phyloP scores from a whole-genome alignment of 2,113 vertebrate species.

The Abramis brama region DNA sequence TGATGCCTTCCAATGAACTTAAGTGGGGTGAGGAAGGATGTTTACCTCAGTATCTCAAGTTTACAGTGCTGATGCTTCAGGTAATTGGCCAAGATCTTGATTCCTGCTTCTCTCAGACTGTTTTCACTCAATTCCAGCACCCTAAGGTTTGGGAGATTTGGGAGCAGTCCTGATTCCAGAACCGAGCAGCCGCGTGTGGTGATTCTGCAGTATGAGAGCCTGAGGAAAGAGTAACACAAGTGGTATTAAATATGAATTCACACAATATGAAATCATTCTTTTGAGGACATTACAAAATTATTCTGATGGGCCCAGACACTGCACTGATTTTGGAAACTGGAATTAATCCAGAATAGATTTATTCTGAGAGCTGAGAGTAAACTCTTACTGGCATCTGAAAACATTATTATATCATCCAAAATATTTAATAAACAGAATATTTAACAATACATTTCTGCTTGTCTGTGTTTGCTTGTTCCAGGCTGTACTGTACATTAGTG shows the following conservation, averaged over 20 bases:
- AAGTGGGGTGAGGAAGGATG: background rate
- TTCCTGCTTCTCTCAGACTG: conserved; percentile 49
- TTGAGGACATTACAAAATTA: too few species aligned
- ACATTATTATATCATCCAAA: too few species aligned
- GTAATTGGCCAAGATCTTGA: conserved; percentile 31
- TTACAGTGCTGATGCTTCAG: conserved; percentile 40
- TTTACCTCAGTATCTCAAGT: conserved; percentile 42
- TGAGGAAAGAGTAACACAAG: conserved; percentile 19
- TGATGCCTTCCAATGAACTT: background rate
- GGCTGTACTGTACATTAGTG: too few species aligned
- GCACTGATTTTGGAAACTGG: too few species aligned
- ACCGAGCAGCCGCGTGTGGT: conserved; percentile 37
- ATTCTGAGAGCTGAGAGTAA: too few species aligned
- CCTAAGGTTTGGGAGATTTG: conserved; percentile 43
- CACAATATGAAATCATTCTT: background rate
- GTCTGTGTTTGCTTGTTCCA: too few species aligned
- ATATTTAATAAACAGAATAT: too few species aligned
- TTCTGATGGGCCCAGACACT: too few species aligned
- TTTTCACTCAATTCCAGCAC: conserved; percentile 53
- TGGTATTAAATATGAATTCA: background rate
- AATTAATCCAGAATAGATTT: too few species aligned
- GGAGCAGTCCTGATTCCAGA: conserved; percentile 39
- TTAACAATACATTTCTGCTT: too few species aligned
- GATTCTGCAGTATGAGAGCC: conserved; percentile 52
- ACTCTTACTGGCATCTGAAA: too few species aligned